Evolutionary conservation across 2,888 invertebrate genomes (phyloP), one percentile per base, ranked within the genome.

Genomic region (Oscheius sp.): DNA sequence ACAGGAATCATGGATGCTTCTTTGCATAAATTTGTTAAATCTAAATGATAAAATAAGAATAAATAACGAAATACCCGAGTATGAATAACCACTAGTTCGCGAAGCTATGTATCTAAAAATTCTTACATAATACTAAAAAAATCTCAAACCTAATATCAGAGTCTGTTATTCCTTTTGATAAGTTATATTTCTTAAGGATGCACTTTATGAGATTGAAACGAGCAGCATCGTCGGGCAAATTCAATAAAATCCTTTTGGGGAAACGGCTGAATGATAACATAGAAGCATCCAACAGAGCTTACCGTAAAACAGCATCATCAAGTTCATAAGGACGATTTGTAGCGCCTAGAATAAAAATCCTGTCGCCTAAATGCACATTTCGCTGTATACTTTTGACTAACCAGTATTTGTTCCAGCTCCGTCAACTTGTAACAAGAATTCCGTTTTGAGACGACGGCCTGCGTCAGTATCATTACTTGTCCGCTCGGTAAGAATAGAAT

Each of bases 351-450:
- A 99, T 95, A 18, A 99, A 92, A 79, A 98, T 93, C 75, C 94
- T 91, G 89, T 96, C 96, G 1, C 59, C 72, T 58, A 41, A 45
- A 27, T 6, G 7, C 13, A 43, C 13, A 21, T 61, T 16, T 6
- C 0, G 53, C n/a, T n/a, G n/a, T n/a, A n/a, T n/a, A n/a, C n/a
- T n/a, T 5, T 49, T 46, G 9, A n/a, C 53, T 84, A 84, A 27
- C 81, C 79, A 2, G 76, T 58, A 9, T 71, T 74, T 21, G 84
- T 79, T 0, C 82, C 75, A 23, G 84, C 91, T 2, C 98, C 98
- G 91, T 99, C 98, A 90, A 99, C 96, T 90, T 98, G 96, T 1
- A 98, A 94, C 66, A 99, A 91, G 90, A 99, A 99, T 90, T 99
- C 97, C 0, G 98, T 99, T 91, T 99, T 99, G 70, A 99, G 91